Conservation (phyloP, 2,888 invertebrate species). For the Notodonta ziczac region DNA sequence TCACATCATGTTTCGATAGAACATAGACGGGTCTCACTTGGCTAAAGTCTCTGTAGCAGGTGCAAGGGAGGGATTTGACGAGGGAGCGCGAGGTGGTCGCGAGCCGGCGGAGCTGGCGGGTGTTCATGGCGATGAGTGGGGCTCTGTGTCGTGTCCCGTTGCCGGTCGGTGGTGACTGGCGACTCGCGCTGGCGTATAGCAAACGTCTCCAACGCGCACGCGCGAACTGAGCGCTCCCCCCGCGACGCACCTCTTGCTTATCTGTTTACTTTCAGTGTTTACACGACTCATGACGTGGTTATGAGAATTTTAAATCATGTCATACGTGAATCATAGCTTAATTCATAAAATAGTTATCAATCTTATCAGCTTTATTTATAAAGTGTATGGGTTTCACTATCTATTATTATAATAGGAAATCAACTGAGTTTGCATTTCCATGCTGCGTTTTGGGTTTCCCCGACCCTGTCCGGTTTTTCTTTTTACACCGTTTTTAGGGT, state of each 20-base stretch:
- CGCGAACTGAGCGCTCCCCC: conserved; percentile 65
- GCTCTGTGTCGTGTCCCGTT: conserved; percentile 26
- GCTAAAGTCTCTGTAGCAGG: conserved; percentile 67
- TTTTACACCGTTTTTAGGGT: too few species aligned
- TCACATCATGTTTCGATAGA: conserved; percentile 71
- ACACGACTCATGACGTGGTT: conserved; percentile 58
- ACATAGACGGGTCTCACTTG: conserved; percentile 80
- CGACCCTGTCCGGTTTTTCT: too few species aligned
- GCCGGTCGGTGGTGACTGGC: conserved; percentile 25
- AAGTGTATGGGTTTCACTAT: neutral
- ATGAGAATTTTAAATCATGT: conserved; percentile 47
- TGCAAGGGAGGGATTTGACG: conserved; percentile 52
- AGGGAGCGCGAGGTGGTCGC: conserved; percentile 47
- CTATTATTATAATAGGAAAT: too few species aligned
- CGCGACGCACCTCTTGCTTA: conserved; percentile 56
- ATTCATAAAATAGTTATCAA: neutral
- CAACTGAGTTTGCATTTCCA: too few species aligned
- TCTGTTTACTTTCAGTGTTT: conserved; percentile 67
- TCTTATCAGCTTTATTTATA: conserved; percentile 9
- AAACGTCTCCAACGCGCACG: conserved; percentile 63
- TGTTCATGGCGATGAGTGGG: conserved; percentile 57
- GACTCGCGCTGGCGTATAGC: conserved; percentile 56
- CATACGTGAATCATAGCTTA: conserved; percentile 34
- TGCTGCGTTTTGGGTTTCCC: too few species aligned
- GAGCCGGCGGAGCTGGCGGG: conserved; percentile 70